Evolutionary conservation across 2,797 vertebrate genomes (phyloP), one percentile per base, ranked within the genome.

Genomic region (Sebastes glaucus): DNA sequence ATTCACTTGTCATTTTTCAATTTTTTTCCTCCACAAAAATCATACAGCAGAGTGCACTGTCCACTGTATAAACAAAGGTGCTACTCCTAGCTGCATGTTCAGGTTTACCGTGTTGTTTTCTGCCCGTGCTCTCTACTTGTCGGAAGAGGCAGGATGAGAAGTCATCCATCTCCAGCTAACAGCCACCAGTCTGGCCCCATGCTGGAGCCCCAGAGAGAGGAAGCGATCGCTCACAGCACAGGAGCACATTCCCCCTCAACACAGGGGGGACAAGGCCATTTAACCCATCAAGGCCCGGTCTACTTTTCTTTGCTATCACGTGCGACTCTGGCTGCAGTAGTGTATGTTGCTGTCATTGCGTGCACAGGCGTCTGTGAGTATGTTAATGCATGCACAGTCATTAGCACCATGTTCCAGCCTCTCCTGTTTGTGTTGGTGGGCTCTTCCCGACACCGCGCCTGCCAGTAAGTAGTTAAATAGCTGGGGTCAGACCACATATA

Each of bases 161-260:
- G 83, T 93, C 94, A 95, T 96, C 93, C 94, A 94, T 96, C 95
- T 95, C 90, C 56, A 86, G 90, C 94, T 95, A 95, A 95, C 93
- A 94, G 95, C 95, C 94, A 95, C 92, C 93, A 94, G 92, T 94
- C 94, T 92, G 93, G 93, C 94, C 95, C 93, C 95, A 95, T 94
- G 93, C 94, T 94, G 93, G 89, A 95, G 91, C 91, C 93, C 90
- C 84, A 90, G 92, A 93, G 93, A 96, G 91, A 96, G 95, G 95
- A 96, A 96, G 94, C 89, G 88, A 96, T 96, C 94, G 94, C 95
- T 96, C 95, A 96, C 91, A 92, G 93, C 92, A 92, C 92, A 93
- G 92, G 92, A 92, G 93, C 90, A 93, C 94, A 93, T 92, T 93
- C 93, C 88, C 92, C 86, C 86, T 90, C 92, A 89, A 93, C 93